Evolutionary conservation across 1,140 invertebrate species (phyloP).

Genomic region (Aphis gossypii): DNA sequence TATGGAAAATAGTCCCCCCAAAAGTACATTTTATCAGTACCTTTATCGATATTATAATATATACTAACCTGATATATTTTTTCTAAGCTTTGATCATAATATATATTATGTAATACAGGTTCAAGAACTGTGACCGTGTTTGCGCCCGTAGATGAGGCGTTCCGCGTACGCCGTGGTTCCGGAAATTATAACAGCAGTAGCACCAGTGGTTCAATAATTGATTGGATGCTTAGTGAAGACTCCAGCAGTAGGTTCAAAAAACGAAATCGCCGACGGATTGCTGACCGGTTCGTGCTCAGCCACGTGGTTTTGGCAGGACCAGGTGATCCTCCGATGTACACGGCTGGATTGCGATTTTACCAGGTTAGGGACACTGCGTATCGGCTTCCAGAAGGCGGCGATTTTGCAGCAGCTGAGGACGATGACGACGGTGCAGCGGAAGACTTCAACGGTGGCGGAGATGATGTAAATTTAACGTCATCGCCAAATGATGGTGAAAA

Average conservation of each 20-base stretch:
- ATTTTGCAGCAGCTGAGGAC: not conserved
- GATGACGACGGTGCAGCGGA: slow-evolving; percentile 63
- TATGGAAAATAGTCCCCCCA: not conserved
- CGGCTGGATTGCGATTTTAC: slow-evolving; percentile 84
- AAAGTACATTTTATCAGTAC: not conserved
- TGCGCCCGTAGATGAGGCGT: slow-evolving; percentile 83
- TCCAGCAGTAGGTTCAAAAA: not conserved
- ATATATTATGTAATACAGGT: slow-evolving; percentile 66
- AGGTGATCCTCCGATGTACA: slow-evolving; percentile 78
- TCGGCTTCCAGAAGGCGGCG: slow-evolving; percentile 64
- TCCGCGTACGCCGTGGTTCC: slow-evolving; percentile 68
- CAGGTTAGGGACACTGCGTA: slow-evolving; percentile 78
- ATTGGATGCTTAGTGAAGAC: not conserved
- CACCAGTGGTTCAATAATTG: not conserved
- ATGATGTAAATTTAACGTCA: not conserved
- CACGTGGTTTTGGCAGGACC: slow-evolving; percentile 70
- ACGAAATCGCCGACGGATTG: slow-evolving; percentile 70
- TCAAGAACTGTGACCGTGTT: slow-evolving; percentile 85
- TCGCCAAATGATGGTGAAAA: not conserved
- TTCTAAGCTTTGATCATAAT: not conserved
- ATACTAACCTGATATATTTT: not conserved
- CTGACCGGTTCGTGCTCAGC: slow-evolving; percentile 78
- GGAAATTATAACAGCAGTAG: slow-evolving; percentile 4
- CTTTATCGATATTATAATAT: not conserved
- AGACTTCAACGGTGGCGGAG: not conserved